phyloP scores from a whole-genome alignment of 2,113 vertebrate genomes.

The Notarius lentiginosus region DNA sequence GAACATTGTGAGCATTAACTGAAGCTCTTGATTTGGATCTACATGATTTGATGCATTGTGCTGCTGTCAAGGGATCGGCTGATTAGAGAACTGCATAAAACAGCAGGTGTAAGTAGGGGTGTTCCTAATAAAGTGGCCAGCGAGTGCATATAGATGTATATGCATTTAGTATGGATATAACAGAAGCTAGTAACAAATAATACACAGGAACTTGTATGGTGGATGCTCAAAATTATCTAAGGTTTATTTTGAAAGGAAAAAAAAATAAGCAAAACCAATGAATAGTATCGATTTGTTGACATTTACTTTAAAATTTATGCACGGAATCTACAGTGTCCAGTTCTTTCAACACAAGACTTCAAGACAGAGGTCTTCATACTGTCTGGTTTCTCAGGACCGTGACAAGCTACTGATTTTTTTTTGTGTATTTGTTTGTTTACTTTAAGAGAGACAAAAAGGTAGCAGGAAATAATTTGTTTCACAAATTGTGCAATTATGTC shows the following conservation, averaged over 20 bases:
- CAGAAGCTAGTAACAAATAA: background rate
- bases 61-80: too few relatives aligned
- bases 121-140: background rate
- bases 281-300: background rate
- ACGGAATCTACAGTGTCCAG: background rate
- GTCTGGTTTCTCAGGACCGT: background rate
- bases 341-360: background rate
- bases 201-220: background rate
- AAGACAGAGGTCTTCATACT: background rate
- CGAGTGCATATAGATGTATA: too few relatives aligned
- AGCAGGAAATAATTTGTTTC: background rate
- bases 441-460: background rate
- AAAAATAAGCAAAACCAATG: background rate
- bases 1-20: too few relatives aligned
- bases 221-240: background rate
- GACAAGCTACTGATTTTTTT: background rate
- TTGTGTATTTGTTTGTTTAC: background rate
- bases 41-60: too few relatives aligned
- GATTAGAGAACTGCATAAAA: too few relatives aligned
- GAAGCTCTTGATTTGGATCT: too few relatives aligned
- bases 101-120: background rate
- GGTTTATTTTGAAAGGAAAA: background rate
- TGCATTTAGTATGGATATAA: background rate
- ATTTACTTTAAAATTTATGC: background rate
- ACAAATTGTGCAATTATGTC: background rate